phyloP scores from a whole-genome alignment of 1,140 invertebrate species.

The Camponotus vicinus region DNA sequence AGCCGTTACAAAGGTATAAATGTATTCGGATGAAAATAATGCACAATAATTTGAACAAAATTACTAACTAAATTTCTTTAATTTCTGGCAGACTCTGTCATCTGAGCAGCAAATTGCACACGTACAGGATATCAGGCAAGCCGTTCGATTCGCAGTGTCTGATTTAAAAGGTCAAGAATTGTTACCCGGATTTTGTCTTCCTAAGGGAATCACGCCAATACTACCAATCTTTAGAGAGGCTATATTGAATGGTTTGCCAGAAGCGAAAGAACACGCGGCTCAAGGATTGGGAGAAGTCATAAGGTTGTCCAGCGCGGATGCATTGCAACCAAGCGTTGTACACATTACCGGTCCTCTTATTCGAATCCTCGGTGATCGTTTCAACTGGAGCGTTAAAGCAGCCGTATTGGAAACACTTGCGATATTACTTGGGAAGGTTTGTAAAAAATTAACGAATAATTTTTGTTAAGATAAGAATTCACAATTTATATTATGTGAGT shows the following conservation, averaged over 20 bases:
- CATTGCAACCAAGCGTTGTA: constrained; percentile 97
- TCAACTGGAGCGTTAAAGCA: constrained; percentile 96
- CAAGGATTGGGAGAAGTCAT: constrained; percentile 97
- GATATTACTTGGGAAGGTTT: constrained; percentile 95
- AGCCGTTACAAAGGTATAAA: constrained; percentile 93
- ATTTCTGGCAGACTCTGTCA: constrained; percentile 89
- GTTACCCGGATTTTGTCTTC: constrained; percentile 97
- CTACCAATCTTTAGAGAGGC: constrained; percentile 98
- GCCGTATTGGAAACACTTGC: constrained; percentile 98
- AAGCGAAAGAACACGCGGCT: constrained; percentile 98
- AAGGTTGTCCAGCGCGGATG: constrained; percentile 92
- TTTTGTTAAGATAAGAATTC: not conserved
- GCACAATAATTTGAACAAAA: not conserved
- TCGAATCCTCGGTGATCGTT: constrained; percentile 98
- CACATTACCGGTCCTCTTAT: constrained; percentile 99
- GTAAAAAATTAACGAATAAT: constrained; percentile 10
- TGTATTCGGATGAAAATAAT: not conserved
- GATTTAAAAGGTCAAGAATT: constrained; percentile 93
- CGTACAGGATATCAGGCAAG: constrained; percentile 96
- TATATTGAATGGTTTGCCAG: constrained; percentile 96
- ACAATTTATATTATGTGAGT: not conserved
- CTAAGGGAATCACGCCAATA: constrained; percentile 97
- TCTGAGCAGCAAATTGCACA: constrained; percentile 93
- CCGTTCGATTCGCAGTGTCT: constrained; percentile 95
- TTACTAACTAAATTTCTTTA: constrained; percentile 17